A percentile compares a stretch with the other conserved stretches of the same genome.
Conservation (phyloP, 1,140 invertebrate species). For the Drosophila elegans region DNA sequence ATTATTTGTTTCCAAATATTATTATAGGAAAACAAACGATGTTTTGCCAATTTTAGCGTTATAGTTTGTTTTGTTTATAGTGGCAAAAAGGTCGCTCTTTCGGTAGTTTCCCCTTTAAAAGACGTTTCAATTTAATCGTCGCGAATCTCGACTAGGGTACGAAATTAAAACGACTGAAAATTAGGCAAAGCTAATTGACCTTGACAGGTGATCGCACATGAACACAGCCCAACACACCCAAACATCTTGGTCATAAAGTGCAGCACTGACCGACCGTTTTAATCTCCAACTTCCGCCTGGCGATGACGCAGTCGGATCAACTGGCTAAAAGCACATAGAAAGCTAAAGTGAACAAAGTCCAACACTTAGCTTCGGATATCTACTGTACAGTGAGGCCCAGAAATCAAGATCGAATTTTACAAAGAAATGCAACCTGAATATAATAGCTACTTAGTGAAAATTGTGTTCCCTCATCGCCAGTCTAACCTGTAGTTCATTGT, state of each 20-base stretch:
- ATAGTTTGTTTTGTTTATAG: no score
- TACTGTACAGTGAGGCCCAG: slow-evolving; percentile 1
- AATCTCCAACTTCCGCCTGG: slow-evolving; percentile 68
- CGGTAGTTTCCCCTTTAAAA: background rate
- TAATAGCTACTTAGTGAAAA: background rate
- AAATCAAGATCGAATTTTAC: background rate
- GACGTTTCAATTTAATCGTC: background rate
- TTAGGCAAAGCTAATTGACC: slow-evolving; percentile 71
- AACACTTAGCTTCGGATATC: slow-evolving; percentile 8
- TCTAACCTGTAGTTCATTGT: slow-evolving; percentile 47
- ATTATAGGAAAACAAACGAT: no score
- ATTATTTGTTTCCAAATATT: no score
- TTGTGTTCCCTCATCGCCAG: background rate
- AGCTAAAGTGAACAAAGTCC: slow-evolving; percentile 34
- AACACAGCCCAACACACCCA: slow-evolving; percentile 8
- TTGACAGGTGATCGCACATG: slow-evolving; percentile 52
- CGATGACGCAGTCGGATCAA: slow-evolving; percentile 41
- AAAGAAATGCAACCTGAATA: background rate
- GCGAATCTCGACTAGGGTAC: background rate
- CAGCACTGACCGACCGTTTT: slow-evolving; percentile 59
- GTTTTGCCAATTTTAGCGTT: no score
- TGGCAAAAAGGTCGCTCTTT: background rate
- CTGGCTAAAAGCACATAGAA: slow-evolving; percentile 16
- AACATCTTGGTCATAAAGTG: slow-evolving; percentile 52
- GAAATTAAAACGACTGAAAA: slow-evolving; percentile 61